Conservation (phyloP, 1,140 invertebrate species). For the Camponotus vicinus region DNA sequence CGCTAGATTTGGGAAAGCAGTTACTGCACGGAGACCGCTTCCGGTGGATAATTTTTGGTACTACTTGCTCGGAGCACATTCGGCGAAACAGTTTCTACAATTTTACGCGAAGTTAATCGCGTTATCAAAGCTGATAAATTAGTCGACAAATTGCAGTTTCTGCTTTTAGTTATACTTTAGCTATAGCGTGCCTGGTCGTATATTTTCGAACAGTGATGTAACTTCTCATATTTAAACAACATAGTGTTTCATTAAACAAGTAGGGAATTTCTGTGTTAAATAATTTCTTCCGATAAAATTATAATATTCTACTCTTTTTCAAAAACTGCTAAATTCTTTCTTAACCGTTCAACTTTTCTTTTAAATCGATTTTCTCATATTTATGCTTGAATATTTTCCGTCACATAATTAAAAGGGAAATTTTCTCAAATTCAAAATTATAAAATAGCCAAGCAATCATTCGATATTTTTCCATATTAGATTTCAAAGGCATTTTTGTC, state of each 20-base stretch:
- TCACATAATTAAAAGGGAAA: background rate
- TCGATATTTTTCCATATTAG: background rate
- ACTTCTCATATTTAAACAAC: background rate
- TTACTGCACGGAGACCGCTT: background rate
- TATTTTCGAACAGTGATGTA: background rate
- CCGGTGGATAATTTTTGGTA: conserved; percentile 17
- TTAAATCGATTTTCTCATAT: background rate
- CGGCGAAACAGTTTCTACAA: background rate
- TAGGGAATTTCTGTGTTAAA: background rate
- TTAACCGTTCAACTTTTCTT: background rate
- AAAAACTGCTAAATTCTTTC: background rate
- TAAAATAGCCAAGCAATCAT: background rate
- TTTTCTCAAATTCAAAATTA: background rate
- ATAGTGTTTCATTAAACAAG: background rate
- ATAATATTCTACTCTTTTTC: background rate
- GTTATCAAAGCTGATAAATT: conserved; percentile 21
- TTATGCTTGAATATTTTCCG: background rate
- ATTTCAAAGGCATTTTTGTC: background rate
- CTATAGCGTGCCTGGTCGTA: background rate
- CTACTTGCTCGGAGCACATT: background rate
- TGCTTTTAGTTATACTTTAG: background rate
- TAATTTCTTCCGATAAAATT: background rate
- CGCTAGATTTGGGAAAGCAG: conserved; percentile 22
- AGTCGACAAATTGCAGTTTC: conserved; percentile 5
- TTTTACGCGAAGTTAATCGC: conserved; percentile 4